Conservation (phyloP, 2,113 vertebrate species). For the Xyrauchen texanus region DNA sequence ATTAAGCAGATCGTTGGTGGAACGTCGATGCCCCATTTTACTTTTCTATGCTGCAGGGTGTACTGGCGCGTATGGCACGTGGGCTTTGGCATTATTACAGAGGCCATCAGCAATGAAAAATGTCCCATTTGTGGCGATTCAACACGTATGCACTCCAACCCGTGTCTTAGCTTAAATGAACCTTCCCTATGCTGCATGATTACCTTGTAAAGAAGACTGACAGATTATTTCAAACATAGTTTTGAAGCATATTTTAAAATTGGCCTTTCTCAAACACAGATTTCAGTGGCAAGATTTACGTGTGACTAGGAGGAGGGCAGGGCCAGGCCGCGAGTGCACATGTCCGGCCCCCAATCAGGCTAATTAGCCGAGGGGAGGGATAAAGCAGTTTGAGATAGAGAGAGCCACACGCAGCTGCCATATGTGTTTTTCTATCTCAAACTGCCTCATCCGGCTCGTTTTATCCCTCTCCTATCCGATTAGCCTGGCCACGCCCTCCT, state of each 20-base stretch:
- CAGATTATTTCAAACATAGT: not conserved
- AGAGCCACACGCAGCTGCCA: too few relatives aligned
- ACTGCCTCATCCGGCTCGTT: too few relatives aligned
- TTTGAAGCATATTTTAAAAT: not conserved
- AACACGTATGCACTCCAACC: not conserved
- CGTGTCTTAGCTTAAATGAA: not conserved
- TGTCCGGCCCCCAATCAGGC: too few relatives aligned
- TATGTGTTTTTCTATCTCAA: too few relatives aligned
- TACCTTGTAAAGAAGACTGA: conserved; percentile 1
- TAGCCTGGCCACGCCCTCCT: too few relatives aligned
- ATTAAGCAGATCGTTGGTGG: not conserved
- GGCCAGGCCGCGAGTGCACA: too few relatives aligned
- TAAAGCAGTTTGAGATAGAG: too few relatives aligned
- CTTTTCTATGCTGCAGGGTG: conserved; percentile 14
- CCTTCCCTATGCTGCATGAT: not conserved
- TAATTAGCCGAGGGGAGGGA: too few relatives aligned
- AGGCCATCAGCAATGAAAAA: conserved; percentile 18
- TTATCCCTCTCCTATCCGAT: too few relatives aligned
- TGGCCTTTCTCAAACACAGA: not conserved
- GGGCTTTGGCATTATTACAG: not conserved
- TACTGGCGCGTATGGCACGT: conserved; percentile 10
- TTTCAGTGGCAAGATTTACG: not conserved
- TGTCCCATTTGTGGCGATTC: conserved; percentile 3
- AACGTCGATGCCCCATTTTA: conserved; percentile 26
- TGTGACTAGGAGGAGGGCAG: too few relatives aligned